A percentile compares a stretch with the other conserved stretches of the same genome.
Evolutionary conservation across 2,888 invertebrate species (phyloP).

Genomic region (Dinocampus coccinellae): DNA sequence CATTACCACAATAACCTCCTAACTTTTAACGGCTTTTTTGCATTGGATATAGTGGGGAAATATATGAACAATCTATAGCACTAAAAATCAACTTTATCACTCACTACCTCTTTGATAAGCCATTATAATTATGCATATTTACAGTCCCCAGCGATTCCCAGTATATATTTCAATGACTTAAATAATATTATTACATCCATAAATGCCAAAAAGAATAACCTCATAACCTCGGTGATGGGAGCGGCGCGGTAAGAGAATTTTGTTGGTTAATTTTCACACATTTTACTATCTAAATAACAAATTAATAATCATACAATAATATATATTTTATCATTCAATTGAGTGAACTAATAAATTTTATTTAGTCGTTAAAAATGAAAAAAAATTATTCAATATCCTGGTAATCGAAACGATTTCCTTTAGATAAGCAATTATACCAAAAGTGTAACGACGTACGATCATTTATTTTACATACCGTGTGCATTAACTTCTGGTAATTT

Average conservation of each 20-base stretch:
- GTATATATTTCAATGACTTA: neutral
- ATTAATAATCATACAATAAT: neutral
- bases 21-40: slow-evolving; percentile 2
- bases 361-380: neutral
- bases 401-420: slow-evolving; percentile 2
- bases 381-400: neutral
- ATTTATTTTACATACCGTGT: slow-evolving; percentile 12
- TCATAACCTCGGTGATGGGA: slow-evolving; percentile 30
- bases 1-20: slow-evolving; percentile 4
- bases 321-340: too few relatives aligned
- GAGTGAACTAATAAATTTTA: too few relatives aligned
- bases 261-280: slow-evolving; percentile 10
- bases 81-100: neutral
- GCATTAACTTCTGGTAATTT: neutral
- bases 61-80: neutral
- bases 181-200: neutral
- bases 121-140: too few relatives aligned
- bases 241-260: slow-evolving; percentile 26
- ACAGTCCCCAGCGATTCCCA: too few relatives aligned
- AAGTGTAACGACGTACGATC: neutral
- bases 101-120: neutral
- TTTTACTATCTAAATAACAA: neutral
- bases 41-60: neutral
- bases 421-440: neutral
- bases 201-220: slow-evolving; percentile 14